Conservation (phyloP, 2,888 invertebrate genomes). For the Aporophyla nigra region DNA sequence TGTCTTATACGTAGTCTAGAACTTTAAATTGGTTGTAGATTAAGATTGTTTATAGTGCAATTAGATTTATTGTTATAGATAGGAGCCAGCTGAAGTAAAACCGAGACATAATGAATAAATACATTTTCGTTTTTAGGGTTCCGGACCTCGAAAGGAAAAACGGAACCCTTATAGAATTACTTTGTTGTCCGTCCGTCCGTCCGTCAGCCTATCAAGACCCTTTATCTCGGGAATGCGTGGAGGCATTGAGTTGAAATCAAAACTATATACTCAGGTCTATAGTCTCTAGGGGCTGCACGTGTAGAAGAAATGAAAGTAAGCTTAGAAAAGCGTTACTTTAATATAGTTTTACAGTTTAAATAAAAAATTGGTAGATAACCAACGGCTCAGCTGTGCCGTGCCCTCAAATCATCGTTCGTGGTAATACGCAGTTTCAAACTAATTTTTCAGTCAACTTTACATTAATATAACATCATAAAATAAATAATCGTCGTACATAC, state of each 20-base stretch:
- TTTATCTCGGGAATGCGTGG: no score
- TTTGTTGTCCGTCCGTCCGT: no score
- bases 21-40: not conserved
- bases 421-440: conserved; percentile 14
- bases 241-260: no score
- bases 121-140: no score
- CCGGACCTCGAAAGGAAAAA: no score
- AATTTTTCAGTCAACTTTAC: conserved; percentile 9
- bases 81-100: not conserved
- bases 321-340: no score
- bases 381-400: not conserved
- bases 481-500: conserved; percentile 38
- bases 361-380: not conserved
- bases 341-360: not conserved
- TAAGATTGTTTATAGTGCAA: not conserved
- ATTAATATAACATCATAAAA: conserved; percentile 34
- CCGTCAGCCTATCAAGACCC: no score
- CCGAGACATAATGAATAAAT: not conserved
- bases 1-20: not conserved
- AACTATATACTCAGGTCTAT: no score
- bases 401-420: not conserved
- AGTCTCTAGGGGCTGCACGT: no score
- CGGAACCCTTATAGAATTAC: no score
- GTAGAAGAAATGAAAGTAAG: no score
- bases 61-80: not conserved